A percentile compares a stretch with the other conserved stretches of the same genome.
These are phyloP conservation scores for Pedicia rivosa DNA, from an alignment of 2,888 invertebrate species.

Conservation along the genomic window DNA sequence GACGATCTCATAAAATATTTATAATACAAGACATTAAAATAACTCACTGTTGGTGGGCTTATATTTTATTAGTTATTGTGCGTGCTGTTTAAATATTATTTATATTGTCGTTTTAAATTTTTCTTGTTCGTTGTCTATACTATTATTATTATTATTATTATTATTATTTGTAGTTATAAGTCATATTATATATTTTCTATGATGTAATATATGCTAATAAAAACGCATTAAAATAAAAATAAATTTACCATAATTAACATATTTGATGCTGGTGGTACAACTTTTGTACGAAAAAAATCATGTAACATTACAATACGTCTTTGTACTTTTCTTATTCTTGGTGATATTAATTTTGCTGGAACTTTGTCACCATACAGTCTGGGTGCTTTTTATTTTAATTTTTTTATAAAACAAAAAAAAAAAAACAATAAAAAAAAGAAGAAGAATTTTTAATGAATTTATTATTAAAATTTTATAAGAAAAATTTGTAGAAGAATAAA, in stretches of 20 bases:
- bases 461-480: neutral
- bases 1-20: too few relatives aligned
- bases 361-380: slow-evolving; percentile 39
- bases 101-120: too few relatives aligned
- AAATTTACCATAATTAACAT: slow-evolving; percentile 56
- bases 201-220: neutral
- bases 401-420: slow-evolving; percentile 12
- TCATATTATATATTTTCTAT: too few relatives aligned
- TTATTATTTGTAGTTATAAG: too few relatives aligned
- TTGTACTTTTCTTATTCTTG: slow-evolving; percentile 41
- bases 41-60: too few relatives aligned
- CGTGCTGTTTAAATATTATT: too few relatives aligned
- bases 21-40: too few relatives aligned
- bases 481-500: neutral
- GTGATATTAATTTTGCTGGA: slow-evolving; percentile 37
- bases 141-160: too few relatives aligned
- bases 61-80: too few relatives aligned
- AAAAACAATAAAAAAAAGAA: slow-evolving; percentile 7
- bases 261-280: slow-evolving; percentile 58
- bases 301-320: slow-evolving; percentile 59
- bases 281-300: slow-evolving; percentile 59
- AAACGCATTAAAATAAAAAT: too few relatives aligned
- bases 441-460: neutral
- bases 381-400: too few relatives aligned
- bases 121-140: too few relatives aligned